Evolutionary conservation across 1,140 invertebrate species (phyloP), one percentile per base, ranked within the genome.

Genomic region (Ctenoplectra terminalis): DNA sequence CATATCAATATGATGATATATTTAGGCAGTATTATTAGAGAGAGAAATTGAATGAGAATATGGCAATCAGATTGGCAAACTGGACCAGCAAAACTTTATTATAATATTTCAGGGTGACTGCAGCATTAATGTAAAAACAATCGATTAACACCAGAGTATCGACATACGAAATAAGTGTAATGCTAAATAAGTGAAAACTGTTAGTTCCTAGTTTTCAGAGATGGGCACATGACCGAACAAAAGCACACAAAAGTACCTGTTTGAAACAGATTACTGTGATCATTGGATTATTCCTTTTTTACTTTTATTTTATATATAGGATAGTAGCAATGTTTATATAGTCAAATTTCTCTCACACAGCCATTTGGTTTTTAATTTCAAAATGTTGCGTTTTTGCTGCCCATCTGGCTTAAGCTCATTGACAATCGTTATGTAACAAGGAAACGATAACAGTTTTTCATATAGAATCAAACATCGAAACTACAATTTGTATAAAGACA

Each of bases 381-480:
- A 54, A 61, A 46, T 58, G 37, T 54, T 56, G 50, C 60, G 67
- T 80, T 83, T 80, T 83, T 77, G 64, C 80, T 90, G 89, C 84
- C 78, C 79, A 81, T 89, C 77, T 83, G 74, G 88, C 67, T 88
- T 90, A 91, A 76, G 87, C 85, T 89, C 73, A 90, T 82, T 87
- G 90, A 92, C 89, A 92, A 92, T 92, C 90, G 84, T 90, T 79
- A 72, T 37, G 11, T 81, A 81, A 83, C 72, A 73, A 89, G 81
- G 77, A 85, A 89, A 56, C 54, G 37, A 82, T 81, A 81, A 89
- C 82, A 83, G 88, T 86, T 89, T 85, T 83, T 87, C 80, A 71
- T 87, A 75, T 82, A 63, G 46, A 92, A 90, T 89, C 87, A 90
- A 91, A 92, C 90, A 92, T 91, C 88, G 90, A 92, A 92, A 70